Conservation (phyloP, 2,113 vertebrate genomes). For the Felis chaus region DNA sequence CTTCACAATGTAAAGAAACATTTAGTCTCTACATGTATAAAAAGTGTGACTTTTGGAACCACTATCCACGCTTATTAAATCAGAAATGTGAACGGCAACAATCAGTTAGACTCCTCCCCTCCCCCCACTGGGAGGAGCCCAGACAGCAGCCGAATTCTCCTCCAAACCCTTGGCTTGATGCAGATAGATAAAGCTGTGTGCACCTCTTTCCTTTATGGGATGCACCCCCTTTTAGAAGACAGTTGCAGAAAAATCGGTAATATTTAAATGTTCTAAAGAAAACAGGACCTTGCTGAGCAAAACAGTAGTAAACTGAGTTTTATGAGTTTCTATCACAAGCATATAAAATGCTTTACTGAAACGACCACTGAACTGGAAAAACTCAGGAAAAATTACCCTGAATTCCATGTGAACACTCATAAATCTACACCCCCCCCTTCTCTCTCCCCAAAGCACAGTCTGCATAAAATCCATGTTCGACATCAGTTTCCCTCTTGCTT, state of each 20-base stretch:
- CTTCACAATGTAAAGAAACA: neutral
- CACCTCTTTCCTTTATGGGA: neutral
- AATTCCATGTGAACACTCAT: conserved; percentile 84
- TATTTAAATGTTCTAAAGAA: conserved; percentile 39
- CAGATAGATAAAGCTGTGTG: neutral
- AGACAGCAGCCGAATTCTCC: neutral
- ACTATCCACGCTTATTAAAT: neutral
- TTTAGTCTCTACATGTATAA: neutral
- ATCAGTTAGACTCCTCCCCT: neutral
- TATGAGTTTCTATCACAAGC: conserved; percentile 86
- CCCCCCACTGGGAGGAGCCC: neutral
- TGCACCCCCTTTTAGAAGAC: neutral
- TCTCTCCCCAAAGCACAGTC: conserved; percentile 67
- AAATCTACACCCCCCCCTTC: conserved; percentile 74
- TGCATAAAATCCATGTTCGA: conserved; percentile 67
- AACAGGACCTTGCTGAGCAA: conserved; percentile 72
- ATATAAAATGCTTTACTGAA: conserved; percentile 87
- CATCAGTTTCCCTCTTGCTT: conserved; percentile 64
- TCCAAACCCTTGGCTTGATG: neutral
- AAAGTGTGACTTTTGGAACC: neutral
- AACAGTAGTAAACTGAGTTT: conserved; percentile 86
- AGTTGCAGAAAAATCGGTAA: conserved; percentile 34
- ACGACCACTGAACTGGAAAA: conserved; percentile 84
- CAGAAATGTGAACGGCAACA: neutral
- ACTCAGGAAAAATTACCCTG: conserved; percentile 84